Percentiles rank a stretch among this genome's conserved stretches.
phyloP scores from a whole-genome alignment of 2,113 vertebrate species.

The Ciconia maguari region DNA sequence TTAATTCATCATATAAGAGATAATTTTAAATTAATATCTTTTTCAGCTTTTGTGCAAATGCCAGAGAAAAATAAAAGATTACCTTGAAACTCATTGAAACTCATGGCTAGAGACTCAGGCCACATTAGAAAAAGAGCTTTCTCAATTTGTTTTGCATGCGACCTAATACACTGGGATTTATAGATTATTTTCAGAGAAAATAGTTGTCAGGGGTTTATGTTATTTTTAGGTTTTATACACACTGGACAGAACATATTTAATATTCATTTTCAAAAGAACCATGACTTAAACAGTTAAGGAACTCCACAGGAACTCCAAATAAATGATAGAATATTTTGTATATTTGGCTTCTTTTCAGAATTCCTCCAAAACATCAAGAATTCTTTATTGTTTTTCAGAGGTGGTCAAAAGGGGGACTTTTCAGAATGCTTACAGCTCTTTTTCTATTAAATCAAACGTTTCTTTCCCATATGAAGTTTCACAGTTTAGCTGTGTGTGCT shows the following conservation, averaged over 20 bases:
- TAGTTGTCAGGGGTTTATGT: neutral
- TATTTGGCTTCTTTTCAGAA: neutral
- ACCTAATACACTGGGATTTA: neutral
- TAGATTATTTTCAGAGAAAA: neutral
- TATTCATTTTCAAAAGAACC: neutral
- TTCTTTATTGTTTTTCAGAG: neutral
- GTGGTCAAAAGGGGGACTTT: neutral
- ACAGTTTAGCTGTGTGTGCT: neutral
- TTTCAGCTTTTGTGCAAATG: conserved; percentile 28
- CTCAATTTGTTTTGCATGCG: neutral
- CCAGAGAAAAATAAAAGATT: conserved; percentile 22
- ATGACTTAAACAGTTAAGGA: neutral
- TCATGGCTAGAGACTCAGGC: neutral
- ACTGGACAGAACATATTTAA: neutral
- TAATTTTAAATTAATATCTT: conserved; percentile 27
- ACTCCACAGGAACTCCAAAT: neutral
- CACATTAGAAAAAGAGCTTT: neutral
- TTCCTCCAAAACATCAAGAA: neutral
- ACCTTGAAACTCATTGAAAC: conserved; percentile 32
- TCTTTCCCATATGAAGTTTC: neutral
- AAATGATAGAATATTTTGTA: neutral
- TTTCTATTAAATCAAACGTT: neutral
- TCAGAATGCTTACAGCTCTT: neutral
- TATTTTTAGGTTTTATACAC: neutral
- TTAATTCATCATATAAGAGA: neutral